Evolutionary conservation across 1,140 invertebrate species (phyloP).

Genomic region (Hylaeus volcanicus): DNA sequence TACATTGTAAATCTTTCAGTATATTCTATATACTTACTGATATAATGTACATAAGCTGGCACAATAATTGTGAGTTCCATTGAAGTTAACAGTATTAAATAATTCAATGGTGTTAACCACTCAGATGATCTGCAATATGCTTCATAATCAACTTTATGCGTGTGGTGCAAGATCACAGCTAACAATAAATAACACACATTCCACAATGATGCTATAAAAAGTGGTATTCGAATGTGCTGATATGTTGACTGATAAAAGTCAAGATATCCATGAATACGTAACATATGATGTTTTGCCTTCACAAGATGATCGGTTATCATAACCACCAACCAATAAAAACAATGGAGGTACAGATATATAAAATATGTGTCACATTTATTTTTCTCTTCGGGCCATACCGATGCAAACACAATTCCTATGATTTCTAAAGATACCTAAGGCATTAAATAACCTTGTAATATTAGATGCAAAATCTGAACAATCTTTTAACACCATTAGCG

Average conservation of each 20-base stretch:
- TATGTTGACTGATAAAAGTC: conserved; percentile 85
- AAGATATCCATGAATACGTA: conserved; percentile 84
- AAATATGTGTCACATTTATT: conserved; percentile 85
- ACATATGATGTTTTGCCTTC: conserved; percentile 82
- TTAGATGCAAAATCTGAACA: not conserved
- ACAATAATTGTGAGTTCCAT: conserved; percentile 82
- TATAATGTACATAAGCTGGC: conserved; percentile 82
- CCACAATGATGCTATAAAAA: conserved; percentile 85
- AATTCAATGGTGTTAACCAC: conserved; percentile 82
- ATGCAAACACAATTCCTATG: conserved; percentile 82
- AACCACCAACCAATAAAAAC: conserved; percentile 83
- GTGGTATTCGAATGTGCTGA: conserved; percentile 82
- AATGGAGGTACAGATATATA: conserved; percentile 84
- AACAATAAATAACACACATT: conserved; percentile 82
- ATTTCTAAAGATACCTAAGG: conserved; percentile 82
- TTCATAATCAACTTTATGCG: conserved; percentile 83
- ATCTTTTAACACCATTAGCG: not conserved
- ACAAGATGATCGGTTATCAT: conserved; percentile 83
- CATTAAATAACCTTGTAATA: conserved; percentile 8
- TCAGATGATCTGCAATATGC: conserved; percentile 82
- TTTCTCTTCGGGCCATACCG: conserved; percentile 80
- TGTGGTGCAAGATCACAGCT: conserved; percentile 84
- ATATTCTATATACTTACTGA: conserved; percentile 79
- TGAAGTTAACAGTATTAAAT: conserved; percentile 81
- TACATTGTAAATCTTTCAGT: not conserved